These are phyloP conservation scores for Gari tellinella DNA, from an alignment of 2,888 invertebrate species.

Conservation along the genomic window DNA sequence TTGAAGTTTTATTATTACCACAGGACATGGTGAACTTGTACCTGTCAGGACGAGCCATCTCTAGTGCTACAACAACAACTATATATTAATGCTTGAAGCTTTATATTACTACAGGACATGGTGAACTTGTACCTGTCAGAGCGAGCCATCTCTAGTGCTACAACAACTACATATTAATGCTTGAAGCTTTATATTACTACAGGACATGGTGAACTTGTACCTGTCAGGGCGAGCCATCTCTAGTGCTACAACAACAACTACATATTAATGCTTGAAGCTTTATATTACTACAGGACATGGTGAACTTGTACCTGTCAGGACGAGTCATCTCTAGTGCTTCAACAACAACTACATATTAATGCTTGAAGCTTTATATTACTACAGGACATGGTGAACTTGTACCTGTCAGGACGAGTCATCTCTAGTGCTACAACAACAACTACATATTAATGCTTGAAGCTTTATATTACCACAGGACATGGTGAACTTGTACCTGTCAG, in stretches of 20 bases:
- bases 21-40: constrained; percentile 90
- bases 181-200: constrained; percentile 85
- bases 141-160: constrained; percentile 90
- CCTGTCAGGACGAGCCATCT: constrained; percentile 91
- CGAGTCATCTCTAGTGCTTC: constrained; percentile 90
- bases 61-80: too few relatives aligned
- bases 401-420: constrained; percentile 91
- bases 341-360: too few relatives aligned
- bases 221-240: constrained; percentile 92
- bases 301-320: constrained; percentile 90
- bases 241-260: too few relatives aligned
- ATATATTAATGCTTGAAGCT: too few relatives aligned
- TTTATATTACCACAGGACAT: constrained; percentile 87
- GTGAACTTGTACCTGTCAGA: constrained; percentile 91
- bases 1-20: too few relatives aligned
- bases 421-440: too few relatives aligned
- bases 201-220: constrained; percentile 90
- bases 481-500: constrained; percentile 90
- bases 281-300: constrained; percentile 87
- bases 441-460: too few relatives aligned
- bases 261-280: too few relatives aligned
- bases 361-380: too few relatives aligned
- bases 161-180: too few relatives aligned
- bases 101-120: constrained; percentile 87
- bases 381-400: constrained; percentile 89